Evolutionary conservation across 1,140 invertebrate genomes (phyloP).

Genomic region (Tetragonula clypearis): DNA sequence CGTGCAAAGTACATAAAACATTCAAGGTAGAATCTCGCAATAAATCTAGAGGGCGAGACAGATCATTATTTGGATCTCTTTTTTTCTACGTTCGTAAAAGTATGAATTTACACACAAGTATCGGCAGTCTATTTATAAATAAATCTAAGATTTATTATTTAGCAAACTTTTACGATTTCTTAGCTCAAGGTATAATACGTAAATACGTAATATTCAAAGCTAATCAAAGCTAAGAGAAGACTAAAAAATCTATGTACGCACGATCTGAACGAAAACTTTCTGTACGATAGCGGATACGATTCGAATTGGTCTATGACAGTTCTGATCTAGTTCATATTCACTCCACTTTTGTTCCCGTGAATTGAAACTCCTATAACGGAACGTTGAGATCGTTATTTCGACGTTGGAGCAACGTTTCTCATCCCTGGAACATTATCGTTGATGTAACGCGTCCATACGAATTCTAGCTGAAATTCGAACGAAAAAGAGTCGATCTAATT

Average conservation of each 20-base stretch:
- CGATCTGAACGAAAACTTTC: not conserved
- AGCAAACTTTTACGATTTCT: not conserved
- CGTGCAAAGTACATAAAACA: too few relatives aligned
- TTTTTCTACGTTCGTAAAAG: too few relatives aligned
- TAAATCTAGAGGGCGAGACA: too few relatives aligned
- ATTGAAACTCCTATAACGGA: not conserved
- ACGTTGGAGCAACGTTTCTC: not conserved
- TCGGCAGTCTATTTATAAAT: too few relatives aligned
- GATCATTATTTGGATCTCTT: too few relatives aligned
- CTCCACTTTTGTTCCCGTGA: not conserved
- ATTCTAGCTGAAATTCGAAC: not conserved
- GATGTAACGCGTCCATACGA: not conserved
- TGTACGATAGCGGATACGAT: not conserved
- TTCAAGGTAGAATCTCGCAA: too few relatives aligned
- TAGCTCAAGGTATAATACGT: not conserved
- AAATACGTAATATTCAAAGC: not conserved
- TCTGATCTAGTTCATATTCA: not conserved
- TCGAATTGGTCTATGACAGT: not conserved
- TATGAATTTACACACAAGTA: too few relatives aligned
- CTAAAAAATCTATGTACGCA: too few relatives aligned
- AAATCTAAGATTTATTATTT: too few relatives aligned
- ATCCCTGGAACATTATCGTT: not conserved
- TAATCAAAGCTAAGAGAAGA: not conserved
- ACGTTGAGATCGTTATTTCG: slow-evolving; percentile 11
- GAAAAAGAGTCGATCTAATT: not conserved